Evolutionary conservation across 1,140 invertebrate genomes (phyloP).

Genomic region (Heliconius eleuchia): DNA sequence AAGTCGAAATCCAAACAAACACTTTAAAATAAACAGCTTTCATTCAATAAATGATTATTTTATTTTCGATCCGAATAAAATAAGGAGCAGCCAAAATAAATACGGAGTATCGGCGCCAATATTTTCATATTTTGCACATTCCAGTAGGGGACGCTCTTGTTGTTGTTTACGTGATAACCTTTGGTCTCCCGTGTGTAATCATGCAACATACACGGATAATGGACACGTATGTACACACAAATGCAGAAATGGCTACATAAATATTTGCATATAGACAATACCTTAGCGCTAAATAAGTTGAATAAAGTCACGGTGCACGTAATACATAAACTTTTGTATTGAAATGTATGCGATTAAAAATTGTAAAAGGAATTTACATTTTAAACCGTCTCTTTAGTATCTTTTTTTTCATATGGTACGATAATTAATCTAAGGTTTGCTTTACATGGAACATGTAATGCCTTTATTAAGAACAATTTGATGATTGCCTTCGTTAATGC

Average conservation of each 20-base stretch:
- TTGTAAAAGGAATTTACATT: not conserved
- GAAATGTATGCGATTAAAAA: not conserved
- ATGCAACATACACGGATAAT: constrained; percentile 13
- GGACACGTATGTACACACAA: not conserved
- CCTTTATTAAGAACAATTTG: constrained; percentile 11
- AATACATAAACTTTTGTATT: not conserved
- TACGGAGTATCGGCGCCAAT: constrained; percentile 22
- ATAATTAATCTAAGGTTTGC: not conserved
- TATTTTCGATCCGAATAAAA: not conserved
- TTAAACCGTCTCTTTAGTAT: not conserved
- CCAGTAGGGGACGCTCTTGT: constrained; percentile 32
- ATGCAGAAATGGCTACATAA: constrained; percentile 8
- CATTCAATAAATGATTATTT: not conserved
- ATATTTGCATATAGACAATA: not conserved
- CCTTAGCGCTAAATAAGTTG: not conserved
- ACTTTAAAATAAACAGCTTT: not conserved
- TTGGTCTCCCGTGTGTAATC: constrained; percentile 32
- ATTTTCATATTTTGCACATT: constrained; percentile 33
- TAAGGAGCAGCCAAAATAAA: constrained; percentile 20
- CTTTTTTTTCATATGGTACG: not conserved
- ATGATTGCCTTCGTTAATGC: not conserved
- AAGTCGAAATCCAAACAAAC: not conserved
- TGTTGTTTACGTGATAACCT: constrained; percentile 40
- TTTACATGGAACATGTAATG: not conserved
- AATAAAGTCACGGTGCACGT: not conserved